Evolutionary conservation across 2,888 invertebrate genomes (phyloP).

Genomic region (Hirtodrosophila duncani): DNA sequence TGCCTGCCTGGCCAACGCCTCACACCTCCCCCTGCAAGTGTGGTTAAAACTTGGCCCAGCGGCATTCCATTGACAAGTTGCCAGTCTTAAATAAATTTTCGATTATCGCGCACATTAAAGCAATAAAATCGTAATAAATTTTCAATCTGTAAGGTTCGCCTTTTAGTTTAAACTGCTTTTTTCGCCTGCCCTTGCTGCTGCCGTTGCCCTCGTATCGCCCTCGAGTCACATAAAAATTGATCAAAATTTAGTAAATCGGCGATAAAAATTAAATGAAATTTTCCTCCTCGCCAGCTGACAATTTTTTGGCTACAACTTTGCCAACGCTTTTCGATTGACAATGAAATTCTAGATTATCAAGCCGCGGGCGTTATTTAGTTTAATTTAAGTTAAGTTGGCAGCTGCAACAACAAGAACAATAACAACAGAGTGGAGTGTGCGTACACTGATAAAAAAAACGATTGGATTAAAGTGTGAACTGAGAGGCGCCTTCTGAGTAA

Average conservation of each 20-base stretch:
- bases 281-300: conserved; percentile 2
- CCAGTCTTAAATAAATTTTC: conserved; percentile 72
- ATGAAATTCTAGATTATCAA: conserved; percentile 38
- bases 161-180: conserved; percentile 29
- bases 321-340: conserved; percentile 41
- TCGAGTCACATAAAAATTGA: conserved; percentile 30
- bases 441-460: conserved; percentile 9
- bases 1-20: no score
- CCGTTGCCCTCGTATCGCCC: conserved; percentile 24
- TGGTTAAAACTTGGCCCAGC: no score
- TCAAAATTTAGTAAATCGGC: conserved; percentile 64
- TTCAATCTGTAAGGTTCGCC: conserved; percentile 59
- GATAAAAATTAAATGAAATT: conserved; percentile 64
- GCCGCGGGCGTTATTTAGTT: conserved; percentile 42
- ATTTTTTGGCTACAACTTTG: background rate
- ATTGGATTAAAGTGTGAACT: no score
- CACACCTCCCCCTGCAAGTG: no score
- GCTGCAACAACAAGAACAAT: conserved; percentile 53
- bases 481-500: no score
- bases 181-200: conserved; percentile 13
- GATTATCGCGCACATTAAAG: conserved; percentile 73
- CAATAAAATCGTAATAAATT: conserved; percentile 74
- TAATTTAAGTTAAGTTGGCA: conserved; percentile 21
- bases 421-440: no score
- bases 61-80: conserved; percentile 49